phyloP scores from a whole-genome alignment of 1,140 invertebrate species.

The Drosophila setifemur region DNA sequence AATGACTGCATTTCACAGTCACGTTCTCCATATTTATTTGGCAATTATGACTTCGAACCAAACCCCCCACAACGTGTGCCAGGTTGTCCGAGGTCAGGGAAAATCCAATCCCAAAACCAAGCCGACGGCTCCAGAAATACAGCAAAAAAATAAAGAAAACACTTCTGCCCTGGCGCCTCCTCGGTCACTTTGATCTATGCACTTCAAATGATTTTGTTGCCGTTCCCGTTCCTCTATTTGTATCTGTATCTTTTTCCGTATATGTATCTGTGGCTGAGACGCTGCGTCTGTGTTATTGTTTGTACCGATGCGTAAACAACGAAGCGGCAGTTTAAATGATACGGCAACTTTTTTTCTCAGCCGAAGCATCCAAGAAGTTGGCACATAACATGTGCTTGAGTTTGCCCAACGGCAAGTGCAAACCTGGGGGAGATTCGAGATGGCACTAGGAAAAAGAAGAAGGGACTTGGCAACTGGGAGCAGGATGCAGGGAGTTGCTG shows the following conservation, averaged over 20 bases:
- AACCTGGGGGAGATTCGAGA: background rate
- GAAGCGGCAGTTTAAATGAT: slow-evolving; percentile 72
- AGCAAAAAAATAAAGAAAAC: slow-evolving; percentile 38
- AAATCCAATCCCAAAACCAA: slow-evolving; percentile 25
- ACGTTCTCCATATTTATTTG: slow-evolving; percentile 72
- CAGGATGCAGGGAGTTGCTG: background rate
- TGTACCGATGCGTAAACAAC: slow-evolving; percentile 74
- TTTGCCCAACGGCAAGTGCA: background rate
- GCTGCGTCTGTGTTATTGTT: slow-evolving; percentile 49
- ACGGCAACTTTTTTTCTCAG: slow-evolving; percentile 64
- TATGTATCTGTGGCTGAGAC: background rate
- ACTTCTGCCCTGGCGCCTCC: slow-evolving; percentile 53
- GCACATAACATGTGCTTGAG: slow-evolving; percentile 54
- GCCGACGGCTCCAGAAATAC: slow-evolving; percentile 35
- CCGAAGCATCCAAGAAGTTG: slow-evolving; percentile 66
- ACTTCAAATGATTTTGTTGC: slow-evolving; percentile 70
- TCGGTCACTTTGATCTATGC: slow-evolving; percentile 74
- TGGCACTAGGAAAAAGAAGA: background rate
- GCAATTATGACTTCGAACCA: slow-evolving; percentile 47
- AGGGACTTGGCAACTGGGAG: background rate
- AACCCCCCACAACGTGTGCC: slow-evolving; percentile 65
- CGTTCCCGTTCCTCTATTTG: slow-evolving; percentile 9
- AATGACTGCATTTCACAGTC: slow-evolving; percentile 25
- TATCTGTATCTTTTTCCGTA: background rate
- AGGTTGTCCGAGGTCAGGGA: slow-evolving; percentile 70